Conservation (phyloP, 2,888 invertebrate genomes). For the Cerastis rubricosa region DNA sequence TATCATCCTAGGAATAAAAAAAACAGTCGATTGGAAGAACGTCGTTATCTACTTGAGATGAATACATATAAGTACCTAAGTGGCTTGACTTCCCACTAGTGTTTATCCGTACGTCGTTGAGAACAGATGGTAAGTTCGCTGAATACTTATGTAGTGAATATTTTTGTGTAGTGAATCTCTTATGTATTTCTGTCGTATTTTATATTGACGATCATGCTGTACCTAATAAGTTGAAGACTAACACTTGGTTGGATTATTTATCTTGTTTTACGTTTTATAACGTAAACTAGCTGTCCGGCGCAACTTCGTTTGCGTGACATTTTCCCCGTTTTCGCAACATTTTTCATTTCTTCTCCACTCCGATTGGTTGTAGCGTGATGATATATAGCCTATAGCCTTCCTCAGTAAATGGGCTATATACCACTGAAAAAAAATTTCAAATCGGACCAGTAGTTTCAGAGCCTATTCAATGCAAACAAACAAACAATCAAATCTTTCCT, state of each 20-base stretch:
- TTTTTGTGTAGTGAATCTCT: slow-evolving; percentile 6
- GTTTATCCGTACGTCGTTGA: neutral
- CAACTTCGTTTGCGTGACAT: no score
- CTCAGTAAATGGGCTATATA: no score
- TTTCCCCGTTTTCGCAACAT: no score
- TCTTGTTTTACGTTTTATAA: neutral
- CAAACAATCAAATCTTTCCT: no score
- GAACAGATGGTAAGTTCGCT: slow-evolving; percentile 2
- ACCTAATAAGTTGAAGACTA: neutral
- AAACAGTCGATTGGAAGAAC: neutral
- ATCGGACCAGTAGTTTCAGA: no score
- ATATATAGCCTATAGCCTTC: no score
- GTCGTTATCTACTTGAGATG: neutral
- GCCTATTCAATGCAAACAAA: no score
- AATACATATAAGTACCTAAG: neutral
- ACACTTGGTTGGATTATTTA: neutral
- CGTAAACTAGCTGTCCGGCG: no score
- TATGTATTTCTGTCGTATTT: neutral
- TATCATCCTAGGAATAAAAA: neutral
- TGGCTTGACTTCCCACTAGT: neutral
- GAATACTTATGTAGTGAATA: neutral
- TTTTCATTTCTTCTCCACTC: no score
- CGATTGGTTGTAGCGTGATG: no score
- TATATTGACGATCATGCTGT: neutral
- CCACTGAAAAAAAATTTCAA: no score